Evolutionary conservation across 1,140 invertebrate genomes (phyloP), one percentile per base, ranked within the genome.

Genomic region (Drosophila sucinea): DNA sequence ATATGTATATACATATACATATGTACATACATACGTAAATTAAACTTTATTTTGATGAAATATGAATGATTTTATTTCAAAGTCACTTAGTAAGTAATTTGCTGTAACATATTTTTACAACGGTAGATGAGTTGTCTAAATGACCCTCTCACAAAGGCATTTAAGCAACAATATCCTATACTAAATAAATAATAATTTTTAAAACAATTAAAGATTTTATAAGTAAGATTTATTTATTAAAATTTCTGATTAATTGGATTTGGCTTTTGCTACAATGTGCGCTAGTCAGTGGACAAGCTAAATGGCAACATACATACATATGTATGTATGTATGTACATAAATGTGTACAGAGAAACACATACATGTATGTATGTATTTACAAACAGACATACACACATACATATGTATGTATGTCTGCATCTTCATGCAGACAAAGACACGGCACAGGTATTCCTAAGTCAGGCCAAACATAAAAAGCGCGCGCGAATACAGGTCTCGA

Each of bases 401-500:
- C 17, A 51, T 25, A 55, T 38, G 10, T 38, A 63, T 30, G 35
- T 40, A 57, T 70, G 27, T 51, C 35, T 44, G 27, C 11, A 61
- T 44, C 23, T 41, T 38, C 38, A 61, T 77, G 60, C 68, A 70
- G 33, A 38, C 29, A 32, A 47, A 62, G 60, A 30, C 60, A 62
- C 10, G 60, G 60, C 60, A 62, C 60, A 62, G 60, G 60, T 62
- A 62, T 62, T 40, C 60, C 56, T 51, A 35, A 25, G 32, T 4
- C 30, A 77, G 70, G 66, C 66, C 74, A 80, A 87, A 87, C 69
- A 66, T 89, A 83, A 87, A 86, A 87, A 89, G 79, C 84, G 84
- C 83, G 82, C 83, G 84, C 84, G 84, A 89, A 87, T 87, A 87
- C 83, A 87, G 83, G 83, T 87, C 17, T 17, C 83, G 83, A 89